Evolutionary conservation across 2,888 invertebrate genomes (phyloP), one percentile per base, ranked within the genome.

Genomic region (Agrotis exclamationis): DNA sequence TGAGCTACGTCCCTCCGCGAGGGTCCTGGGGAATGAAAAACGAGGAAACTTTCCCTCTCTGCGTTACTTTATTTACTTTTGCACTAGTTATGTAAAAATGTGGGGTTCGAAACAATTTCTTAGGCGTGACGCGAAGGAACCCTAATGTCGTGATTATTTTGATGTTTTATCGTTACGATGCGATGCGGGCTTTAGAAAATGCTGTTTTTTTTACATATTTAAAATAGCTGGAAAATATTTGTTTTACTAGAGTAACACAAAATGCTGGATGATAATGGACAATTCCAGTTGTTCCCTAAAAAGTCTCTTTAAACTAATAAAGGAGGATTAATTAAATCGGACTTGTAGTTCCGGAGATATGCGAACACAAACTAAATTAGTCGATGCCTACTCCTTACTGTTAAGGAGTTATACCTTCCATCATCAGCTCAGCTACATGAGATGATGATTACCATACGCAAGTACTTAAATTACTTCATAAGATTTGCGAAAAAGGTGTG

Each of bases 11-110:
- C 91, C 90, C 91, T 87, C 80, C 83, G 82, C 69, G 86, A 86
- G 90, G 91, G 90, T 89, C 91, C 89, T 90, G 86, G 76, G 89
- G 91, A 90, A 92, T 93, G 94, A 94, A 93, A 94, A 94, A 94
- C 93, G 94, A 90, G 92, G 85, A 92, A 95, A 95, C 89, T 95
- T 95, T 94, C 93, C 95, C 94, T 94, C 91, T 89, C 87, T 58
- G 66, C 78, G 80, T 87, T 87, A 89, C 88, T 89, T 89, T 94
- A 94, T 95, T 95, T 95, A 94, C 94, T 93, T 93, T 93, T 91
- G 88, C 92, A 94, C 93, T 95, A 95, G 93, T 93, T 92, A 93
- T 90, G 90, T 90, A 92, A 91, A 93, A 91, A 88, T 86, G 87
- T 84, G 87, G 92, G 90, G 86, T 83, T 83, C 79, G 80, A 79